Conservation (phyloP, 2,797 vertebrate species). For the Enteromius thamalakanensis region DNA sequence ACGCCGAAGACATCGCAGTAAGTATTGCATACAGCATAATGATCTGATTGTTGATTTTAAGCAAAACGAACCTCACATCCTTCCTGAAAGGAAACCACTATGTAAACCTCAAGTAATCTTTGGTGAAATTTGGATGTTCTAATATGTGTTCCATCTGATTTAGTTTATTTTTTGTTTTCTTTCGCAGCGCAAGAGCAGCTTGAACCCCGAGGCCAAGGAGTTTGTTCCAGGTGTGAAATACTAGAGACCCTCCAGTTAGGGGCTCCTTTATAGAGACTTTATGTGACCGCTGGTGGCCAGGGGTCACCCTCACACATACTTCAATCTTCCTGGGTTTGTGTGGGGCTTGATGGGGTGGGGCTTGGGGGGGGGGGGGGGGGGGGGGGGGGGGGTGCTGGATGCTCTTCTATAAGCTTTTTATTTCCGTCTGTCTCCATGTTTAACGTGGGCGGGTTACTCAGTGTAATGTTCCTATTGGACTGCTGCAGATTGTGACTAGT, state of each 20-base stretch:
- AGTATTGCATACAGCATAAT: conserved; percentile 46
- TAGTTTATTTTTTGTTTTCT: neutral
- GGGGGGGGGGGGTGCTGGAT: conserved; percentile 49
- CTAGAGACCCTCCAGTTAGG: conserved; percentile 70
- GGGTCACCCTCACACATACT: conserved; percentile 59
- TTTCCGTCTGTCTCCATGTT: conserved; percentile 60
- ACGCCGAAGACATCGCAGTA: conserved; percentile 84
- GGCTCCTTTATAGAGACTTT: conserved; percentile 63
- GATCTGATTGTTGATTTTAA: neutral
- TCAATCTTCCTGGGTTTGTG: conserved; percentile 56
- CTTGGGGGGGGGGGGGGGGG: conserved; percentile 43
- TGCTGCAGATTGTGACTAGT: conserved; percentile 60
- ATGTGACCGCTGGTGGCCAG: conserved; percentile 58
- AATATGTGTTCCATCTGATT: neutral
- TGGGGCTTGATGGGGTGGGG: conserved; percentile 52
- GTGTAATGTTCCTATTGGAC: conserved; percentile 57
- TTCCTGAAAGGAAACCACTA: neutral
- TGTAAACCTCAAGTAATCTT: neutral
- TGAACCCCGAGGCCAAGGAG: conserved; percentile 89
- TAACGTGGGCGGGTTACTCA: conserved; percentile 53
- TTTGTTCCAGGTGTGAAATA: conserved; percentile 89
- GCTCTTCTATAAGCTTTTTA: conserved; percentile 63
- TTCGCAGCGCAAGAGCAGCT: conserved; percentile 85
- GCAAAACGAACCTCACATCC: neutral
- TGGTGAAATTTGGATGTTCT: neutral